Evolutionary conservation across 2,113 vertebrate genomes (phyloP).

Genomic region (Colossoma macropomum): DNA sequence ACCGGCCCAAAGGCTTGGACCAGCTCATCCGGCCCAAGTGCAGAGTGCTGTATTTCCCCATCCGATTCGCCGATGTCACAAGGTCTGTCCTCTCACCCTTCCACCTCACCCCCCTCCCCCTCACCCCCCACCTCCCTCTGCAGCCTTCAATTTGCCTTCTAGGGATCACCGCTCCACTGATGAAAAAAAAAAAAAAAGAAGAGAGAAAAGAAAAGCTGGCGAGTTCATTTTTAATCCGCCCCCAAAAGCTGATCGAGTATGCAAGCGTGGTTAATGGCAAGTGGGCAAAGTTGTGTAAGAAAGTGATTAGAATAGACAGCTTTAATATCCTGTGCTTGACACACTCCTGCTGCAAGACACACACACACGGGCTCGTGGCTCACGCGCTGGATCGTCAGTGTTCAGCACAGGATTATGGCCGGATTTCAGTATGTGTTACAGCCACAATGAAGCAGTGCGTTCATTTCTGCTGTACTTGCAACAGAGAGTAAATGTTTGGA

Average conservation of each 20-base stretch:
- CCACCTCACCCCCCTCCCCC: not conserved
- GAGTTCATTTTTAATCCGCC: constrained; percentile 53
- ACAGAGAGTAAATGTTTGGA: not conserved
- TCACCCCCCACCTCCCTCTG: not conserved
- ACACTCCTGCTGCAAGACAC: constrained; percentile 31
- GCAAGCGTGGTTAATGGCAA: constrained; percentile 59
- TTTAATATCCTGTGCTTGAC: constrained; percentile 57
- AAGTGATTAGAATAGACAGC: constrained; percentile 52
- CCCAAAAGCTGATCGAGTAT: constrained; percentile 59
- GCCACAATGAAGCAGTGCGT: not conserved
- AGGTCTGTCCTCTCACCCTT: constrained; percentile 79
- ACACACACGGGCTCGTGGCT: constrained; percentile 10
- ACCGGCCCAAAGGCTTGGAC: constrained; percentile 88
- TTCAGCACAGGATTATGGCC: constrained; percentile 11
- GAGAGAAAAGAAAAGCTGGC: constrained; percentile 1
- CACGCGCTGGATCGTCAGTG: not conserved
- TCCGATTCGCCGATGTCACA: constrained; percentile 87
- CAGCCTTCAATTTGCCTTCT: constrained; percentile 45
- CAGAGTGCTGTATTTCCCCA: constrained; percentile 88
- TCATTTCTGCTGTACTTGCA: not conserved
- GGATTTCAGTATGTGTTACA: constrained; percentile 7
- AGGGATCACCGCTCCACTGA: constrained; percentile 59
- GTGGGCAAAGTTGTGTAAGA: constrained; percentile 59
- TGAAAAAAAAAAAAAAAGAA: constrained; percentile 50
- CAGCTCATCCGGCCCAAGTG: constrained; percentile 88